phyloP scores from a whole-genome alignment of 2,797 vertebrate genomes.

The Bradypodion ventrale region DNA sequence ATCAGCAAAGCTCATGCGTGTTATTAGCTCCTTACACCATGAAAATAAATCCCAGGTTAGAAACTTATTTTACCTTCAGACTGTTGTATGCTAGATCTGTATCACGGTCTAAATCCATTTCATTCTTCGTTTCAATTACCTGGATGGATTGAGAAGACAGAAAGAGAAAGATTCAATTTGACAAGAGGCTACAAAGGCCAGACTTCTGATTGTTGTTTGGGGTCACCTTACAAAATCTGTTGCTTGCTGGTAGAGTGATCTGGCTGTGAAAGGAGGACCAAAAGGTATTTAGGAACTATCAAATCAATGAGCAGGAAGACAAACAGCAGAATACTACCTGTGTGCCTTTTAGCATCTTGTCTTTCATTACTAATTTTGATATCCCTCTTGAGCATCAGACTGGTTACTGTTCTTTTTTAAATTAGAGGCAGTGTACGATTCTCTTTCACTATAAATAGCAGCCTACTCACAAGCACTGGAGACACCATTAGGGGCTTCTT shows the following conservation, averaged over 20 bases:
- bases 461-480: too few relatives aligned
- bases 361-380: too few relatives aligned
- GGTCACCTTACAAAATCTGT: slow-evolving; percentile 8
- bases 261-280: not conserved
- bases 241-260: not conserved
- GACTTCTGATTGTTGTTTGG: not conserved
- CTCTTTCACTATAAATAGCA: too few relatives aligned
- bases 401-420: too few relatives aligned
- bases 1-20: not conserved
- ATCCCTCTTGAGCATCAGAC: not conserved
- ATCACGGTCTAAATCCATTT: slow-evolving; percentile 75
- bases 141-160: slow-evolving; percentile 58
- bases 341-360: too few relatives aligned
- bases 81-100: slow-evolving; percentile 90
- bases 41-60: not conserved
- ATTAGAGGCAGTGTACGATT: too few relatives aligned
- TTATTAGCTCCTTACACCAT: not conserved
- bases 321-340: not conserved
- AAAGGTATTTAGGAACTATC: slow-evolving; percentile 5
- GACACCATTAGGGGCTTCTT: too few relatives aligned
- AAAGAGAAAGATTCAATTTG: not conserved
- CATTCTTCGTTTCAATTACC: slow-evolving; percentile 76
- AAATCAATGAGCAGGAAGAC: not conserved
- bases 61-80: slow-evolving; percentile 84
- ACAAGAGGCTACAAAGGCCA: slow-evolving; percentile 21